These are phyloP conservation scores for Ondatra zibethicus DNA, from an alignment of 2,113 vertebrate genomes.

Conservation along the genomic window DNA sequence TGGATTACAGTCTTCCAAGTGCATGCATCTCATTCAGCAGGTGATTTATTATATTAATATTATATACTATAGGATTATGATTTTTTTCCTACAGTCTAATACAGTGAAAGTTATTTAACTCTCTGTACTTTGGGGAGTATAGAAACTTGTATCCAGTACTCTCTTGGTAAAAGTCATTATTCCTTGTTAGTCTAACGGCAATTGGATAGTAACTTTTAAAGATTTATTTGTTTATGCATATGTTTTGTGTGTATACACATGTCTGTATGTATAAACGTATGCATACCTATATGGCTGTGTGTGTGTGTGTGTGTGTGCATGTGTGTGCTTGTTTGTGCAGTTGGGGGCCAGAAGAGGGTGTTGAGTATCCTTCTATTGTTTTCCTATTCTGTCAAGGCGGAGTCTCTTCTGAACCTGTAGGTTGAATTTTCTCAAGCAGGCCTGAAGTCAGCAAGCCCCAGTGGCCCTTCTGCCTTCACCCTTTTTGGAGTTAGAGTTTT, in stretches of 20 bases:
- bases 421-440: neutral
- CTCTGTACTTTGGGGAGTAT: neutral
- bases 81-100: slow-evolving; percentile 28
- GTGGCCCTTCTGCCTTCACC: neutral
- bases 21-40: slow-evolving; percentile 99
- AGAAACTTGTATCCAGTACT: neutral
- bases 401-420: neutral
- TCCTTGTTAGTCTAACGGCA: neutral
- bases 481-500: neutral
- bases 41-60: slow-evolving; percentile 83
- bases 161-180: neutral
- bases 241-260: neutral
- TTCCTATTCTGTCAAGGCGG: neutral
- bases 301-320: neutral
- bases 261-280: neutral
- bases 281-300: neutral
- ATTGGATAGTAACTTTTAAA: slow-evolving; percentile 23
- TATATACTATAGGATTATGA: neutral
- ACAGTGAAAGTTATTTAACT: neutral
- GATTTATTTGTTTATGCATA: neutral
- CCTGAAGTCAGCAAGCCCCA: neutral
- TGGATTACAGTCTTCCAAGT: slow-evolving; percentile 97
- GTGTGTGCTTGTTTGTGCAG: neutral
- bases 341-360: neutral
- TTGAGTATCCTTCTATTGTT: too few relatives aligned